phyloP scores from a whole-genome alignment of 2,797 vertebrate species.

The Oryzias sinensis region DNA sequence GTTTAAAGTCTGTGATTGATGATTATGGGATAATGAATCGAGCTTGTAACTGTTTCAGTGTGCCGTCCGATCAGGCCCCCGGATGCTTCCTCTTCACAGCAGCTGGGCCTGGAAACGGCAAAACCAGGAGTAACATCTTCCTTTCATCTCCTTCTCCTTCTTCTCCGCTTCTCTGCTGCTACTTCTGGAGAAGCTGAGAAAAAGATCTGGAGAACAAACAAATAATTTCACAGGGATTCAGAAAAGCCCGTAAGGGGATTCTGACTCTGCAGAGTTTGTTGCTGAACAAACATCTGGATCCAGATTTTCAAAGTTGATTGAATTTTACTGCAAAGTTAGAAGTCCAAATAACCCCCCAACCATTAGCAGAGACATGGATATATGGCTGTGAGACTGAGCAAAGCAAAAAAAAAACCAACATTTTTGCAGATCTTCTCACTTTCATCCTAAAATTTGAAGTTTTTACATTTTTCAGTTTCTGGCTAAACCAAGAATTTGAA shows the following conservation, averaged over 20 bases:
- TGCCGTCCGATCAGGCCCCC: slow-evolving; percentile 67
- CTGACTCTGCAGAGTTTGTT: slow-evolving; percentile 13
- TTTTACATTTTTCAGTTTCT: too few species aligned
- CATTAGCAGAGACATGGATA: neutral
- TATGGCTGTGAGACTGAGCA: neutral
- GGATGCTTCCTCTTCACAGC: slow-evolving; percentile 70
- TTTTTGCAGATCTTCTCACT: neutral
- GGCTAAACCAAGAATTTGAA: too few species aligned
- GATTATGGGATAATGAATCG: slow-evolving; percentile 79
- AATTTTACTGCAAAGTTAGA: slow-evolving; percentile 13
- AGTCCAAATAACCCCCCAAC: slow-evolving; percentile 9
- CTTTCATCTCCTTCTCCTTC: slow-evolving; percentile 46
- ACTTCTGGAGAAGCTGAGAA: slow-evolving; percentile 58
- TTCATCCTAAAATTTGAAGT: too few species aligned
- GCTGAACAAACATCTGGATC: slow-evolving; percentile 11
- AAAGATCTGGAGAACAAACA: slow-evolving; percentile 53
- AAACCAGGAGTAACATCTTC: slow-evolving; percentile 63
- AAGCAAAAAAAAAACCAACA: neutral
- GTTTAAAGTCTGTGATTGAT: slow-evolving; percentile 86
- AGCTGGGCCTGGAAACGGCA: slow-evolving; percentile 67
- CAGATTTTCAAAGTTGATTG: slow-evolving; percentile 5
- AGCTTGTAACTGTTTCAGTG: slow-evolving; percentile 79
- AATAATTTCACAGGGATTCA: slow-evolving; percentile 46
- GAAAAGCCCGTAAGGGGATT: slow-evolving; percentile 24
- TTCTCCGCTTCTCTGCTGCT: slow-evolving; percentile 31